Base-by-base conservation (phyloP, 2,113 vertebrate species). In the Rhizomys pruinosus region DNA sequence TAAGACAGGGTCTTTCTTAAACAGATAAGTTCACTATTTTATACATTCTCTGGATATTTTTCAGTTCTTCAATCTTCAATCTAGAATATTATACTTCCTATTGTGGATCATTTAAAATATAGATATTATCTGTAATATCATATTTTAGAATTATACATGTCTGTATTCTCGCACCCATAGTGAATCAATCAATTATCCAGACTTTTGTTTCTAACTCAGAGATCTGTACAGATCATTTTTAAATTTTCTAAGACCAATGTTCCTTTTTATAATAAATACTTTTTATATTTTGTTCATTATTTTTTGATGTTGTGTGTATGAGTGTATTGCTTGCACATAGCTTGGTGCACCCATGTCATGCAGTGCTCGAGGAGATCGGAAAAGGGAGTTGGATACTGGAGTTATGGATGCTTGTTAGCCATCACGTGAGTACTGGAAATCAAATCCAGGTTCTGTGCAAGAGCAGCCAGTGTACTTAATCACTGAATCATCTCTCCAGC, bases 61-160 rank as follows among this genome's bases (percentile, higher is more conserved):
- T 34, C 61, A 22, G 44, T 77, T 90, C 17, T 19, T 84, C 59
- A 61, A 17, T 85, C 57, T 77, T 71, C 6, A 71, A 37, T 88
- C 15, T 77, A 89, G 55, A 86, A 87, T 55, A 77, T 78, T 81
- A 73, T 61, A 84, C 84, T 95, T 93, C 79, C 5, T 92, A 34
- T 47, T 73, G 63, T 23, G 34, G 3, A 85, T 68, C 27, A 87
- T 66, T 78, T 92, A 78, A 93, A 90, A 93, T 84, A 71, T 4
- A 91, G 3, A 78, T 57, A 47, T 39, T 77, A 90, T 32, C 29
- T 63, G 19, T 66, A 85, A 91, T n/a, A 16, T 57, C 32, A 22
- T 39, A 29, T 86, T 95, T 92, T 76, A 80, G 52, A 87, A 93
- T 61, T 86, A 92, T 37, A 87, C 59, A 79, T 92, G 27, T 78